phyloP scores from a whole-genome alignment of 2,797 vertebrate genomes.

The Halcyon chelicuti region DNA sequence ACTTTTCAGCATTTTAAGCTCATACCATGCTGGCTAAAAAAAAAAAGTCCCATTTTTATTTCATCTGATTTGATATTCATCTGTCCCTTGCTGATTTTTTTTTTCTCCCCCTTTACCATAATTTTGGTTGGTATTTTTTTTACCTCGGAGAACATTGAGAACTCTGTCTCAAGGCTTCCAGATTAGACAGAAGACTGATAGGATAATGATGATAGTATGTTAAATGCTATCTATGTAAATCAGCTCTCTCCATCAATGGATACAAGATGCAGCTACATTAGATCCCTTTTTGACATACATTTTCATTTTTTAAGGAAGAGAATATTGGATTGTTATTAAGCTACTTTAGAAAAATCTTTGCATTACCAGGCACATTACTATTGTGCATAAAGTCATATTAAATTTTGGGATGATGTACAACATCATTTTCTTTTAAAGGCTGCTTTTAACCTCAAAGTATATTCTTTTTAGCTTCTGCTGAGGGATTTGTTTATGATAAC shows the following conservation, averaged over 20 bases:
- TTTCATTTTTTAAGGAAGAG: constrained; percentile 83
- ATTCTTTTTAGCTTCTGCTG: constrained; percentile 73
- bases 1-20: constrained; percentile 69
- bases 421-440: constrained; percentile 79
- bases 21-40: constrained; percentile 48
- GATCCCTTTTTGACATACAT: constrained; percentile 81
- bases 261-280: constrained; percentile 85
- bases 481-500: constrained; percentile 73
- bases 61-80: constrained; percentile 75
- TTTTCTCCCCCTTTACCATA: constrained; percentile 69
- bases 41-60: constrained; percentile 56
- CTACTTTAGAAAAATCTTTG: constrained; percentile 82
- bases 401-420: constrained; percentile 82
- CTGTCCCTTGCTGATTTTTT: constrained; percentile 73
- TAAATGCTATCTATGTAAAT: constrained; percentile 87
- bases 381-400: constrained; percentile 84
- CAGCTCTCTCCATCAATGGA: constrained; percentile 83
- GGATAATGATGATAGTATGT: constrained; percentile 86
- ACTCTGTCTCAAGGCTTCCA: constrained; percentile 79
- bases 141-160: constrained; percentile 79
- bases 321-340: constrained; percentile 84
- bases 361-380: constrained; percentile 80
- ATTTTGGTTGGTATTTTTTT: constrained; percentile 76
- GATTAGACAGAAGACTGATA: constrained; percentile 86
- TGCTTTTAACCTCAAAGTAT: constrained; percentile 76